Percentiles rank a stretch among this genome's conserved stretches.
Evolutionary conservation across 2,113 vertebrate genomes (phyloP).

Genomic region (Miniopterus natalensis): DNA sequence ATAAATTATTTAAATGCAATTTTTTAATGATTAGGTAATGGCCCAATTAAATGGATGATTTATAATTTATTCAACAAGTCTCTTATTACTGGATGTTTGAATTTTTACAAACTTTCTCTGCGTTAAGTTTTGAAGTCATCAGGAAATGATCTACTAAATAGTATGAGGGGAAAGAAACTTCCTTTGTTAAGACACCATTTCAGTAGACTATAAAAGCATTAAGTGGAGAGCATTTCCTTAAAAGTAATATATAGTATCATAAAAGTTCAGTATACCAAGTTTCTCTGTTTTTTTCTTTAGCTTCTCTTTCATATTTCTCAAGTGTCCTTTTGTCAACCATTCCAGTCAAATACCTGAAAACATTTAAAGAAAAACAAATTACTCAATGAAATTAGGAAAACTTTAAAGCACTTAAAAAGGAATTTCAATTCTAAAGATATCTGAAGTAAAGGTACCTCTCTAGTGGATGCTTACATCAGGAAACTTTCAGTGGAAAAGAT

Average conservation of each 20-base stretch:
- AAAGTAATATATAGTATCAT: constrained; percentile 23
- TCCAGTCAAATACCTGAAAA: constrained; percentile 96
- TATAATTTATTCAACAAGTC: constrained; percentile 21
- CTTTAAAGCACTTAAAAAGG: neutral
- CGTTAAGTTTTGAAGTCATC: neutral
- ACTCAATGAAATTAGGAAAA: constrained; percentile 23
- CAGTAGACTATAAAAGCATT: constrained; percentile 21
- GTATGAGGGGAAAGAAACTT: neutral
- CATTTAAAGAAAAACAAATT: neutral
- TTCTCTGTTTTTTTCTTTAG: constrained; percentile 99
- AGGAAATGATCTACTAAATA: neutral
- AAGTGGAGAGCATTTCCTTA: neutral
- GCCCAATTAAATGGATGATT: neutral
- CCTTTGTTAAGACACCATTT: constrained; percentile 3
- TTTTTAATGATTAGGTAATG: neutral
- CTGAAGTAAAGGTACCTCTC: constrained; percentile 18
- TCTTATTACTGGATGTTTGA: neutral
- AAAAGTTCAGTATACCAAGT: constrained; percentile 92
- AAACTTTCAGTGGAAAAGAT: neutral
- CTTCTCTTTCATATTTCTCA: constrained; percentile 99
- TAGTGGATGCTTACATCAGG: neutral
- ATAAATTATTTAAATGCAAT: constrained; percentile 30
- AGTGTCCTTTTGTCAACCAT: constrained; percentile 99
- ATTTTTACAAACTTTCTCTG: neutral
- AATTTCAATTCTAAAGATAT: neutral